phyloP scores from a whole-genome alignment of 2,113 vertebrate genomes.

The Glaucidium brasilianum region DNA sequence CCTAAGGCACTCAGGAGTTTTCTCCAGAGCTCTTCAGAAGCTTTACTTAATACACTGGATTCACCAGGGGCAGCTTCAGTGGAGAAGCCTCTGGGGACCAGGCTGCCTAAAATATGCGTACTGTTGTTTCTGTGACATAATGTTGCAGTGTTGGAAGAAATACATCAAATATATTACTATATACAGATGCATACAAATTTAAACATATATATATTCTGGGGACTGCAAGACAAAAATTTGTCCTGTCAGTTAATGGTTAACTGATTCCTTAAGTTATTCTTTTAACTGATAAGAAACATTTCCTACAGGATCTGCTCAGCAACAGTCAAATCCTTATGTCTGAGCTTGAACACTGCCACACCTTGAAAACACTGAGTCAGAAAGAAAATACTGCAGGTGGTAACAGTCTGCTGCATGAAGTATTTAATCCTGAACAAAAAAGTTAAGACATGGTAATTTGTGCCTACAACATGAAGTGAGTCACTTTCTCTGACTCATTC shows the following conservation, averaged over 20 bases:
- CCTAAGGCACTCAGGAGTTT: neutral
- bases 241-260: neutral
- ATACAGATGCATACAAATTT: neutral
- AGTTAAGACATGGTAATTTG: neutral
- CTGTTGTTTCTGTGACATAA: neutral
- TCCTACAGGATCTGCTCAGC: neutral
- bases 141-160: neutral
- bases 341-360: neutral
- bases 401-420: neutral
- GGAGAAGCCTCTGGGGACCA: neutral
- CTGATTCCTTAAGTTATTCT: neutral
- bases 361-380: slow-evolving; percentile 15
- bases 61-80: neutral
- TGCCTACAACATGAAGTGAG: neutral
- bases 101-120: neutral
- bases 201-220: accelerated
- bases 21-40: neutral
- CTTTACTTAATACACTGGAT: neutral
- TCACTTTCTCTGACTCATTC: neutral
- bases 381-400: neutral
- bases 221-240: neutral
- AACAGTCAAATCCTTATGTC: neutral
- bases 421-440: neutral
- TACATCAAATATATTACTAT: neutral
- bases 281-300: neutral